Evolutionary conservation across 2,888 invertebrate genomes (phyloP), one percentile per base, ranked within the genome.

Genomic region (Andrena haemorrhoa): DNA sequence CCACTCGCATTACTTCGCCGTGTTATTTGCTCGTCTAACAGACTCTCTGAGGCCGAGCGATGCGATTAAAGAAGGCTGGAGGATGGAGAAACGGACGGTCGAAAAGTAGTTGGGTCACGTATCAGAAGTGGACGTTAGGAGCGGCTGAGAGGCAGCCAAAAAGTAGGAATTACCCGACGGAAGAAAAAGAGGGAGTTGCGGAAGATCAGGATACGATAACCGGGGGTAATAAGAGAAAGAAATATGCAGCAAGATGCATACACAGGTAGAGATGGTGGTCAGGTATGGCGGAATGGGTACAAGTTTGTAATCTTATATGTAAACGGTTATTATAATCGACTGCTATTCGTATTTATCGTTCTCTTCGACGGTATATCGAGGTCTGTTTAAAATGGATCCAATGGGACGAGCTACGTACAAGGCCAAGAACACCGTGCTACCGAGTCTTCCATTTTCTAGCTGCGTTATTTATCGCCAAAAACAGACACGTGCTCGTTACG

Each of bases 261-360:
- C 20, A 56, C 23, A 56, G 56, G 26, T 56, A 56, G 8, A 56
- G 56, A 56, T 56, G 56, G 20, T 26, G 26, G 53, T 56, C 10
- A 56, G 12, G 26, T 56, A 23, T 56, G 10, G 8, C 23, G 10
- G 10, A 26, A 56, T 56, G 26, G 56, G 23, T 10, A 23, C 56
- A 23, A 56, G 56, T 56, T 56, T 56, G 23, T 56, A 56, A 56
- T 56, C 26, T 56, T 56, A 26, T 12, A 56, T 26, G 56, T 56
- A 56, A 56, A 56, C 23, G 23, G 23, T 56, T 56, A 56, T 56
- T 56, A 56, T 23, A 56, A 56, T 56, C 56, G 26, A 26, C 4
- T 2, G 56, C 56, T 56, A 10, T 4, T 56, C 26, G 23, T 61
- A 29, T 20, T 60, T 31, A 31, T 33, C 7, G 29, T 60, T 26